Percentiles rank a stretch among this genome's conserved stretches.
These are phyloP conservation scores for Sycophila texana DNA, from an alignment of 2,888 invertebrate genomes.

Conservation along the genomic window DNA sequence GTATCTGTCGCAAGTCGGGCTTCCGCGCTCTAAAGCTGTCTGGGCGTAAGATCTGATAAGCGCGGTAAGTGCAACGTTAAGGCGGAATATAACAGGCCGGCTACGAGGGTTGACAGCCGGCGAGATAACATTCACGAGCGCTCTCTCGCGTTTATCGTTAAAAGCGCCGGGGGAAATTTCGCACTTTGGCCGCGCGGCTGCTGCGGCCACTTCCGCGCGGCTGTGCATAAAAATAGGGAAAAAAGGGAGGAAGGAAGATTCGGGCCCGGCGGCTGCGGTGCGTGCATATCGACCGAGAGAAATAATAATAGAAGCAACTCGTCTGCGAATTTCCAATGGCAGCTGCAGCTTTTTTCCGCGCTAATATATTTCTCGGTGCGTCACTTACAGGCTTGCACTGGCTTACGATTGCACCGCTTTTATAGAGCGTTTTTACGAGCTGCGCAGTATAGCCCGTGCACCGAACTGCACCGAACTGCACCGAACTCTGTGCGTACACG, in stretches of 20 bases:
- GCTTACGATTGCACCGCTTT: conserved; percentile 53
- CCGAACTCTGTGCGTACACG: conserved; percentile 41
- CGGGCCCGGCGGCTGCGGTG: too few relatives aligned
- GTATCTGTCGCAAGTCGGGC: conserved; percentile 40
- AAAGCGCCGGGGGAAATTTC: conserved; percentile 66
- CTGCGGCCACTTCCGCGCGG: conserved; percentile 28
- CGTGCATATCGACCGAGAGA: too few relatives aligned
- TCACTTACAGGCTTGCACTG: conserved; percentile 46
- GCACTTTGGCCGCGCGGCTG: conserved; percentile 57
- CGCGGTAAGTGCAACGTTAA: conserved; percentile 63
- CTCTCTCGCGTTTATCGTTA: conserved; percentile 63
- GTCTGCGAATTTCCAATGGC: too few relatives aligned
- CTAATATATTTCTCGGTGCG: conserved; percentile 54
- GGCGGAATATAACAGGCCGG: conserved; percentile 62
- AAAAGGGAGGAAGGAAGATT: background rate
- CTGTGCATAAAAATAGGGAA: conserved; percentile 28
- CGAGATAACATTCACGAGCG: conserved; percentile 63
- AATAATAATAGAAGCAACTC: too few relatives aligned
- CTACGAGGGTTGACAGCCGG: conserved; percentile 63
- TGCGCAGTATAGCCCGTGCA: conserved; percentile 28
- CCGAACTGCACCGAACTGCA: conserved; percentile 54
- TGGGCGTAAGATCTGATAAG: conserved; percentile 64
- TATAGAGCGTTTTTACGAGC: conserved; percentile 54
- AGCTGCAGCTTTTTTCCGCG: background rate
- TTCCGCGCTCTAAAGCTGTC: conserved; percentile 46